Evolutionary conservation across 1,140 invertebrate species (phyloP), one percentile per base, ranked within the genome.

Genomic region (Aricia agestis): DNA sequence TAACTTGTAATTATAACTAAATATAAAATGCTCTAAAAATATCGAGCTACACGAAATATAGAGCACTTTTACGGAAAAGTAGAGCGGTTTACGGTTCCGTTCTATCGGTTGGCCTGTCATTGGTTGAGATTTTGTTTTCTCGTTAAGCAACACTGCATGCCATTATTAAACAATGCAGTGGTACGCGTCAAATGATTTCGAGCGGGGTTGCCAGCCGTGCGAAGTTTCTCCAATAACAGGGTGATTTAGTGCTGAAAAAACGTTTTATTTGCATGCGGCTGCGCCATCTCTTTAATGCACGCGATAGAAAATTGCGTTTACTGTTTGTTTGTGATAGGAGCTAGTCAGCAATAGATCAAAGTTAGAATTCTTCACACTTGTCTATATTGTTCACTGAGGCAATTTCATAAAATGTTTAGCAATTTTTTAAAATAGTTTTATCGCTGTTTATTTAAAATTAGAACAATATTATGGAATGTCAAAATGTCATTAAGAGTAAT

Each of bases 61-160:
- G 25, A 36, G 36, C 45, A 52, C 45, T 52, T 52, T 52, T 52
- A 52, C 45, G 1, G 45, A 52, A 52, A 7, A 52, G 45, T 52
- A 1, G 45, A 52, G 1, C 45, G 45, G 45, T 52, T 52, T 5
- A 52, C 45, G 45, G 19, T 66, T 66, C 63, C 63, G 31, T 25
- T 66, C 32, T 15, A 15, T 66, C 15, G 0, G 63, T 32, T 1
- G 7, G 25, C 32, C 32, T 32, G 25, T 66, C 19, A 19, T 66
- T 66, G 13, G 25, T 66, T 66, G 32, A 25, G n/a, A 32, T 66
- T 66, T 66, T 32, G 19, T 66, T 66, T 66, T 66, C 32, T 66
- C 32, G 31, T 66, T 66, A 66, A 25, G 32, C 32, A 66, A 66
- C 63, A 66, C 32, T 66, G 18, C 63, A 25, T 66, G 32, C 25